These are phyloP conservation scores for Parnassius smintheus DNA, from an alignment of 2,888 invertebrate genomes.

Conservation along the genomic window DNA sequence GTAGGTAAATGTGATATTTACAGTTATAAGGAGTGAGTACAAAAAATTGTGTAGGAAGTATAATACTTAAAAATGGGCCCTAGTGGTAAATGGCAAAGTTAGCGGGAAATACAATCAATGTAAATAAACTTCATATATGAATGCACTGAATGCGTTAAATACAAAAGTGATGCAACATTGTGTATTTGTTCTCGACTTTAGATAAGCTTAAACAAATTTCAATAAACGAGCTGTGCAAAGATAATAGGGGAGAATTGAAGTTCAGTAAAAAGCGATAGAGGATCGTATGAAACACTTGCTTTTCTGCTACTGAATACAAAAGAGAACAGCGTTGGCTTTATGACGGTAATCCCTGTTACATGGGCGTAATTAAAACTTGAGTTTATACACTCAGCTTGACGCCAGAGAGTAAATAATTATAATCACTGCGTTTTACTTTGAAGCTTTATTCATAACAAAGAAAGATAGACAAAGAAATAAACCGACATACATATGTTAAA, in stretches of 20 bases:
- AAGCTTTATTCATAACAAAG: conserved; percentile 40
- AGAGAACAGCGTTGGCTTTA: conserved; percentile 36
- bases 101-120: no score
- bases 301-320: conserved; percentile 22
- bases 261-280: conserved; percentile 9
- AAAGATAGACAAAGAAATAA: conserved; percentile 30
- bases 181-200: conserved; percentile 1
- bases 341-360: conserved; percentile 48
- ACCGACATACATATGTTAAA: conserved; percentile 45
- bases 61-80: no score
- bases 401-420: not conserved
- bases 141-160: not conserved
- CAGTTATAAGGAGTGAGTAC: no score
- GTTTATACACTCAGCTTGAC: conserved; percentile 47
- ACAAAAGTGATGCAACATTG: not conserved
- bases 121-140: no score
- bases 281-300: conserved; percentile 4
- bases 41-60: no score
- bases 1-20: no score
- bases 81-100: no score
- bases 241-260: conserved; percentile 2
- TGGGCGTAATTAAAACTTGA: conserved; percentile 64
- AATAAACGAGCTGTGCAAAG: conserved; percentile 12
- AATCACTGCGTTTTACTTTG: no score
- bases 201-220: conserved; percentile 13